Evolutionary conservation across 2,113 vertebrate species (phyloP).

Genomic region (Aspidoscelis tigris): DNA sequence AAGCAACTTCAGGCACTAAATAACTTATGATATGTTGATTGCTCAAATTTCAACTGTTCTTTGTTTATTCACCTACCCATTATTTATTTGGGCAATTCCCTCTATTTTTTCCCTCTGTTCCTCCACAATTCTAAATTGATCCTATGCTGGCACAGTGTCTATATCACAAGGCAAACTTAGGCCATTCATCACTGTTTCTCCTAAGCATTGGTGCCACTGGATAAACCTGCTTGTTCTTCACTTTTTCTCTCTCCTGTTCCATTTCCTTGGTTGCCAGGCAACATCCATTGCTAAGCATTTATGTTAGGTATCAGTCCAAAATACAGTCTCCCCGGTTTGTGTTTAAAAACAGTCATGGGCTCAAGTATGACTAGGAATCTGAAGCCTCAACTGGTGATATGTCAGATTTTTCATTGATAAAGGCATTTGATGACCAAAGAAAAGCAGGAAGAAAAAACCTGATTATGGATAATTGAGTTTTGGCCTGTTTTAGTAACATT

Average conservation of each 20-base stretch:
- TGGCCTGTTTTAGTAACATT: constrained; percentile 27
- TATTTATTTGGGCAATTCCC: neutral
- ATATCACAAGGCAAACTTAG: constrained; percentile 48
- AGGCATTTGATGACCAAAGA: constrained; percentile 47
- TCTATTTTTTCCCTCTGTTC: neutral
- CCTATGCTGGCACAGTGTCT: constrained; percentile 18
- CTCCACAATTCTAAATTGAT: neutral
- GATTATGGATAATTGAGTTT: constrained; percentile 38
- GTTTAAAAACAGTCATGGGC: constrained; percentile 62
- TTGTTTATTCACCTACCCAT: neutral
- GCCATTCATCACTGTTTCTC: too few species aligned
- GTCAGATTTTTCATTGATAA: constrained; percentile 45
- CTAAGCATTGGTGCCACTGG: constrained; percentile 42
- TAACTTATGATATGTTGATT: too few species aligned
- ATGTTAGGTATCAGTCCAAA: constrained; percentile 57
- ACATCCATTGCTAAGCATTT: constrained; percentile 59
- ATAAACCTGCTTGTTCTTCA: constrained; percentile 56
- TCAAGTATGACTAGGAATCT: constrained; percentile 64
- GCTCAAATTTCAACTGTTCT: too few species aligned
- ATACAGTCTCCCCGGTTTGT: constrained; percentile 53
- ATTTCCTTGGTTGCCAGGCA: constrained; percentile 67
- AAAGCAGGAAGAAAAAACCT: constrained; percentile 14
- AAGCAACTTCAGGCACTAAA: too few species aligned
- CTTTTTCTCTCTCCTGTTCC: constrained; percentile 56
- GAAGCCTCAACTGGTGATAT: constrained; percentile 50